Percentiles rank a stretch among this genome's conserved stretches.
Conservation (phyloP, 53 echinoderm and acorn worm species). For the Echinarachnius parma region DNA sequence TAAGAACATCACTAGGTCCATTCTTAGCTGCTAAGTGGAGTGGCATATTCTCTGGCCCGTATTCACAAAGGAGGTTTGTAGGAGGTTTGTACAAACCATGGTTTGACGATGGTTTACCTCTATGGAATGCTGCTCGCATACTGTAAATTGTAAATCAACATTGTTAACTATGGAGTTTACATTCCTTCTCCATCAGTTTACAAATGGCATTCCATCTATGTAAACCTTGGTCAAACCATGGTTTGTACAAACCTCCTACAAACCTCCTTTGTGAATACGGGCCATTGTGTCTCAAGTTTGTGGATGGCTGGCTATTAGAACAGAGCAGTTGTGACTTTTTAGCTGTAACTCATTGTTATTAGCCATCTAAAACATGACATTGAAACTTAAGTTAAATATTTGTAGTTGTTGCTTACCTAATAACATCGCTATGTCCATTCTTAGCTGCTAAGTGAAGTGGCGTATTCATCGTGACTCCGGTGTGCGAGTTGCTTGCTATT, state of each 20-base stretch:
- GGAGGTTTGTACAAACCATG: too few species aligned
- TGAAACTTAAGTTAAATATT: not conserved
- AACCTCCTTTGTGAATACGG: too few species aligned
- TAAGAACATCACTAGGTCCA: conserved; percentile 90
- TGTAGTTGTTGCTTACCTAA: conserved; percentile 54
- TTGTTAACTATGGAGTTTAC: too few species aligned
- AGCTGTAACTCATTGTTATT: not conserved
- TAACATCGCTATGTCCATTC: conserved; percentile 95
- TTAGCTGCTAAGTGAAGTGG: conserved; percentile 95
- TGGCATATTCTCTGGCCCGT: conserved; percentile 91
- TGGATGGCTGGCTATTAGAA: not conserved
- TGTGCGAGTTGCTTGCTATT: conserved; percentile 56
- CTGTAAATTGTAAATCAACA: too few species aligned
- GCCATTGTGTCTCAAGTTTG: too few species aligned
- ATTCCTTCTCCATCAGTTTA: too few species aligned
- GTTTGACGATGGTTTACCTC: too few species aligned
- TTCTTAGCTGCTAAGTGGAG: conserved; percentile 97
- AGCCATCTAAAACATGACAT: not conserved
- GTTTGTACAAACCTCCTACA: too few species aligned
- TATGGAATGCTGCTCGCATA: too few species aligned
- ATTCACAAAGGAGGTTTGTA: too few species aligned
- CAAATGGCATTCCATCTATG: too few species aligned
- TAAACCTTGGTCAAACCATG: too few species aligned
- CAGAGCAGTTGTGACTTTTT: not conserved
- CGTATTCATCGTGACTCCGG: conserved; percentile 73